Percentiles rank a stretch among this genome's conserved stretches.
phyloP scores from a whole-genome alignment of 2,797 vertebrate species.

The Lophius americanus region DNA sequence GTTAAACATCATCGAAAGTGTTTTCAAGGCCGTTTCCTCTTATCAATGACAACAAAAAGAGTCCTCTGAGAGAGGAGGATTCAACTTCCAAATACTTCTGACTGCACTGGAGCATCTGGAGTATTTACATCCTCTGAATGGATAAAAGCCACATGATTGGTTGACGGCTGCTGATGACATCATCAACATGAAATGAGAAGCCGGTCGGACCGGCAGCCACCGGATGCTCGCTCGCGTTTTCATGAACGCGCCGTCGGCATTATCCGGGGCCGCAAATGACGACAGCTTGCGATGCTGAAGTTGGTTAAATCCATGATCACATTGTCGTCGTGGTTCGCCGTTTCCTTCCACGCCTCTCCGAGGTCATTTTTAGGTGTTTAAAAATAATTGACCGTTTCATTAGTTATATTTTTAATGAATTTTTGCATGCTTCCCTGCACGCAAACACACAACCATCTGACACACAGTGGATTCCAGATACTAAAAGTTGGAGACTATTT shows the following conservation, averaged over 20 bases:
- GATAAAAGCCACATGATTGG: neutral
- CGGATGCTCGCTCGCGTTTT: too few species aligned
- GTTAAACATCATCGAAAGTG: constrained; percentile 41
- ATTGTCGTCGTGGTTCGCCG: neutral
- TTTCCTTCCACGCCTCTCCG: neutral
- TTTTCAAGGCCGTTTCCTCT: constrained; percentile 25
- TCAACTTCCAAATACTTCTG: neutral
- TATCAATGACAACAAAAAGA: constrained; percentile 1
- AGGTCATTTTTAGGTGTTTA: neutral
- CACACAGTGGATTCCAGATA: neutral
- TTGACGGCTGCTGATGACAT: constrained; percentile 18
- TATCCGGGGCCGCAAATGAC: neutral
- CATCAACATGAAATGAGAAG: constrained; percentile 33
- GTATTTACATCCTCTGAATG: neutral
- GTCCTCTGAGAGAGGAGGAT: neutral
- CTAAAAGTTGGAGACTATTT: neutral
- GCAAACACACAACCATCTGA: neutral
- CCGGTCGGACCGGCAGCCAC: too few species aligned
- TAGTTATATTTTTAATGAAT: neutral
- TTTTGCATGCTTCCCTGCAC: too few species aligned
- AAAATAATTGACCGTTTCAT: neutral
- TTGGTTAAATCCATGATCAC: neutral
- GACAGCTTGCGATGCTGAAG: neutral
- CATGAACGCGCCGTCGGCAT: neutral
- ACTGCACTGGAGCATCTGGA: constrained; percentile 1